Conservation (phyloP, 2,888 invertebrate species). For the Oscheius sp. region DNA sequence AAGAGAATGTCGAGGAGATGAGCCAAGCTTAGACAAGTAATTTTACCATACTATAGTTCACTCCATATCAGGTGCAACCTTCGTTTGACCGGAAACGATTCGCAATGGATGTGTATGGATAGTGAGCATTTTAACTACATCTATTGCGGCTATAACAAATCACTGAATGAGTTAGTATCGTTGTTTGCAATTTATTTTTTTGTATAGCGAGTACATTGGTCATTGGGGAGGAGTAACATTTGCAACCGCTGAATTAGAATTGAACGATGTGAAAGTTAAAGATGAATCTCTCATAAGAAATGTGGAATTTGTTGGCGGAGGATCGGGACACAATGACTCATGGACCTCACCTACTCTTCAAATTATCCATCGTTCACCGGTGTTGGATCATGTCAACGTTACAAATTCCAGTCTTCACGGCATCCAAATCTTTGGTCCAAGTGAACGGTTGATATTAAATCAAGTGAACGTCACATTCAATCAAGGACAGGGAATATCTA, state of each 20-base stretch:
- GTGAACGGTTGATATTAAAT: conserved; percentile 52
- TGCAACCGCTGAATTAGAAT: conserved; percentile 49
- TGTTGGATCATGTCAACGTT: conserved; percentile 82
- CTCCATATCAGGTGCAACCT: conserved; percentile 41
- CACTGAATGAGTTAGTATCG: conserved; percentile 73
- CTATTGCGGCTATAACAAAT: conserved; percentile 79
- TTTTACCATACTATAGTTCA: background rate
- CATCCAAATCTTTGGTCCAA: conserved; percentile 76
- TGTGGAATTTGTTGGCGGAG: conserved; percentile 87
- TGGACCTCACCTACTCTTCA: conserved; percentile 82
- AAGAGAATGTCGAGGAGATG: conserved; percentile 78
- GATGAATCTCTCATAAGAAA: conserved; percentile 79
- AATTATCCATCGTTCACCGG: conserved; percentile 86
- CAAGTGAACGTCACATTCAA: conserved; percentile 75
- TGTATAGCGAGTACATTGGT: conserved; percentile 74
- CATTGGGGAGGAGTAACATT: conserved; percentile 96
- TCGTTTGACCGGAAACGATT: conserved; percentile 58
- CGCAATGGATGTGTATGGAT: conserved; percentile 80
- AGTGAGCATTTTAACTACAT: conserved; percentile 88
- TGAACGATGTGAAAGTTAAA: conserved; percentile 78
- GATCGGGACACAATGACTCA: conserved; percentile 92
- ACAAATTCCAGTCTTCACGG: conserved; percentile 82
- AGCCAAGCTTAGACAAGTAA: conserved; percentile 73
- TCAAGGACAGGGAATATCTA: conserved; percentile 87
- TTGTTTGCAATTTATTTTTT: background rate